Percentiles rank a stretch among this genome's conserved stretches.
Conservation (phyloP, 2,888 invertebrate species). For the Drosophila acutilabella region DNA sequence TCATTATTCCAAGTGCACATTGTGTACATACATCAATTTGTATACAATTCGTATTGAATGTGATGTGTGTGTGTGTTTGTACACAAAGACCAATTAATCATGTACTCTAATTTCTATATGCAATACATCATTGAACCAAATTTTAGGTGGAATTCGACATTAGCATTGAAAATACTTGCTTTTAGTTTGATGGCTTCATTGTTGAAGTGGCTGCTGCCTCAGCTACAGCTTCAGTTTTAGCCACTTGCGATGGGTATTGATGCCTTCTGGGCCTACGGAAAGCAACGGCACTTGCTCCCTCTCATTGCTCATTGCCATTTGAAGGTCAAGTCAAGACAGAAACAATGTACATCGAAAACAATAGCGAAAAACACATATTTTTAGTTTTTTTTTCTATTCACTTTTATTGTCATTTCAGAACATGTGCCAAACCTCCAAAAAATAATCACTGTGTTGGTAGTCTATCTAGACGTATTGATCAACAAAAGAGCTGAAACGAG, state of each 20-base stretch:
- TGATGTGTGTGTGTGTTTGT: conserved; percentile 9
- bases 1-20: conserved; percentile 39
- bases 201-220: conserved; percentile 63
- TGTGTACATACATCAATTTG: conserved; percentile 17
- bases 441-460: conserved; percentile 2
- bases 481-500: conserved; percentile 12
- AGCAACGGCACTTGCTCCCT: conserved; percentile 57
- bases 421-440: conserved; percentile 39
- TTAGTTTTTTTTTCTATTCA: not conserved
- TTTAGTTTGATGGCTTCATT: conserved; percentile 75
- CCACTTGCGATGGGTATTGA: conserved; percentile 58
- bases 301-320: conserved; percentile 63
- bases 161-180: conserved; percentile 65
- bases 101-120: conserved; percentile 68
- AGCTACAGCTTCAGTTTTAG: conserved; percentile 10
- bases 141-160: conserved; percentile 38
- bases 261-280: conserved; percentile 60
- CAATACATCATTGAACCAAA: conserved; percentile 68
- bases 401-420: conserved; percentile 66
- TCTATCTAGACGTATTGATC: conserved; percentile 43
- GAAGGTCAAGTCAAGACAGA: conserved; percentile 55
- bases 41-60: conserved; percentile 7
- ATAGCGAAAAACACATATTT: conserved; percentile 37
- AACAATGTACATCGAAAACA: conserved; percentile 41
- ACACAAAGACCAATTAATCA: conserved; percentile 70